Evolutionary conservation across 2,888 invertebrate species (phyloP).

Genomic region (Epirrhoe tristata): DNA sequence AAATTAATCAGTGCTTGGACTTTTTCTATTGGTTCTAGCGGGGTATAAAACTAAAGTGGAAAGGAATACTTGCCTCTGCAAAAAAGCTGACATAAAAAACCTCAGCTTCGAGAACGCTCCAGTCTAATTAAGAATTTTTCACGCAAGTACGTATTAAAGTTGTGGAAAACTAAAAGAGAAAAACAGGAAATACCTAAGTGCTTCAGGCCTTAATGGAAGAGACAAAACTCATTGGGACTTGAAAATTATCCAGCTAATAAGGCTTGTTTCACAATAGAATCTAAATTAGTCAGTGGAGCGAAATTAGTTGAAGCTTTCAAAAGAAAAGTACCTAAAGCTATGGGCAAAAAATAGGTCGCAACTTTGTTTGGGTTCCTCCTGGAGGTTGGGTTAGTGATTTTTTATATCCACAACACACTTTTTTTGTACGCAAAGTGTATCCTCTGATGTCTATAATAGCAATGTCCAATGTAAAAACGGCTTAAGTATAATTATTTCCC

Average conservation of each 20-base stretch:
- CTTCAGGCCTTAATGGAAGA: conserved; percentile 17
- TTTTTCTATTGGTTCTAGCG: conserved; percentile 6
- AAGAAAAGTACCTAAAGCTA: no score
- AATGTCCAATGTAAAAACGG: background rate
- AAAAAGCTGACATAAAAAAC: conserved; percentile 26
- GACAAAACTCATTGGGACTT: conserved; percentile 25
- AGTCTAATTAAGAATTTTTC: conserved; percentile 28
- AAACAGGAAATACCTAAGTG: conserved; percentile 24
- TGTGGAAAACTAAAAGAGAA: conserved; percentile 24
- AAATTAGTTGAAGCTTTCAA: no score
- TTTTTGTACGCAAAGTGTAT: no score
- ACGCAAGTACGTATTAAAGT: conserved; percentile 26
- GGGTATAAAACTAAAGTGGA: conserved; percentile 25
- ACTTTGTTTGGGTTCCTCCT: no score
- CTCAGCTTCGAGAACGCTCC: conserved; percentile 14
- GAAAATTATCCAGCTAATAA: conserved; percentile 18
- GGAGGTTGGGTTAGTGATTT: no score
- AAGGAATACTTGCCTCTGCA: conserved; percentile 18
- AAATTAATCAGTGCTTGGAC: background rate
- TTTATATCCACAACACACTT: no score
- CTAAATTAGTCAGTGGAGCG: background rate
- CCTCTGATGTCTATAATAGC: no score
- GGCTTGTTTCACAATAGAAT: background rate
- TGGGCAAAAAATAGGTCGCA: no score
- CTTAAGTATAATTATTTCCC: conserved; percentile 11